phyloP scores from a whole-genome alignment of 2,797 vertebrate species.

The Rousettus madagascariensis region DNA sequence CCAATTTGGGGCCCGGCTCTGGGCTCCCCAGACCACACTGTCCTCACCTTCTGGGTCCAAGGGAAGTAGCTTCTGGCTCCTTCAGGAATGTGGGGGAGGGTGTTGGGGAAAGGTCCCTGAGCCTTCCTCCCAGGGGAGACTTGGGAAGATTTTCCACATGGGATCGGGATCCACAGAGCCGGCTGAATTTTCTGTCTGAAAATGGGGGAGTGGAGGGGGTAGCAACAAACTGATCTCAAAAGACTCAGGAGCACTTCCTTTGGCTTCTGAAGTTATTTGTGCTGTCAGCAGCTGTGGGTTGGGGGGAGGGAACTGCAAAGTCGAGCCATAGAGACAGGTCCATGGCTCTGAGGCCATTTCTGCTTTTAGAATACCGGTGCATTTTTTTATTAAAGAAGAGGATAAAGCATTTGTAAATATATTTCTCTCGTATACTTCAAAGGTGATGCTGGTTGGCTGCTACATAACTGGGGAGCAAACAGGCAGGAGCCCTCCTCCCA shows the following conservation, averaged over 20 bases:
- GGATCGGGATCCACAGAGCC: background rate
- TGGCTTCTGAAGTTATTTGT: background rate
- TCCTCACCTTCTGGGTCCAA: background rate
- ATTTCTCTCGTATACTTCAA: slow-evolving; percentile 77
- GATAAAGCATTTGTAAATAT: slow-evolving; percentile 83
- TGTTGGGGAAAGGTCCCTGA: background rate
- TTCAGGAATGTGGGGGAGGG: background rate
- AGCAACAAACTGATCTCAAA: background rate
- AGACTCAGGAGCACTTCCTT: background rate
- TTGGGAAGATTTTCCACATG: background rate
- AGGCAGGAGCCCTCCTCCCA: slow-evolving; percentile 35
- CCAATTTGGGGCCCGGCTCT: background rate
- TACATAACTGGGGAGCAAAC: slow-evolving; percentile 65
- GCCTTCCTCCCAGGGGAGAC: background rate
- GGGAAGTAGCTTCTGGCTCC: background rate
- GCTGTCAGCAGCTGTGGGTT: background rate
- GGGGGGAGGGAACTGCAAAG: background rate
- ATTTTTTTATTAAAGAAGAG: slow-evolving; percentile 80
- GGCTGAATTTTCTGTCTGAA: background rate
- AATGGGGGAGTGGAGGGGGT: background rate
- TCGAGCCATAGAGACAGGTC: background rate
- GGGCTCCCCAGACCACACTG: background rate
- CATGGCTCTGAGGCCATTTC: background rate
- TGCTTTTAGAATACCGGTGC: slow-evolving; percentile 62
- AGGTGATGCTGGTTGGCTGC: slow-evolving; percentile 69